Conservation (phyloP, 2,888 invertebrate species). For the Macrophya alboannulata region DNA sequence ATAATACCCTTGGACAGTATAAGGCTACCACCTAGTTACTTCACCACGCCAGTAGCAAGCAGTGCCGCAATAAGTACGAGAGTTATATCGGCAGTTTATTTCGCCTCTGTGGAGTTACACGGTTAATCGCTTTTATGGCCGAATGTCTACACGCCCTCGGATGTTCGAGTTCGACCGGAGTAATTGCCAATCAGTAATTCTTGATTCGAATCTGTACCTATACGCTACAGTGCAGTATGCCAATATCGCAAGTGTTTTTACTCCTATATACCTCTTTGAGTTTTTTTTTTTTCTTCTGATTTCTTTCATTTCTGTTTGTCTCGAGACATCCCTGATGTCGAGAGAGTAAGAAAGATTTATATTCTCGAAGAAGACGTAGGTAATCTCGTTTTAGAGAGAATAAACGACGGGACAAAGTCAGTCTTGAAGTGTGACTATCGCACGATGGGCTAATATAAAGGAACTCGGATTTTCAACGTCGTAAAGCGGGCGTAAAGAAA, state of each 20-base stretch:
- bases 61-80: slow-evolving; percentile 63
- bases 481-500: slow-evolving; percentile 47
- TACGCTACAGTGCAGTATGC: neutral
- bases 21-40: slow-evolving; percentile 30
- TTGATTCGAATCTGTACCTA: slow-evolving; percentile 8
- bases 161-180: slow-evolving; percentile 56
- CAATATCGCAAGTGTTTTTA: neutral
- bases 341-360: neutral
- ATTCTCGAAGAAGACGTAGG: neutral
- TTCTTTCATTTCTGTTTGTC: neutral
- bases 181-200: slow-evolving; percentile 38
- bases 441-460: slow-evolving; percentile 42
- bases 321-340: neutral
- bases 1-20: slow-evolving; percentile 41
- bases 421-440: slow-evolving; percentile 40
- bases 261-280: neutral
- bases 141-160: slow-evolving; percentile 43
- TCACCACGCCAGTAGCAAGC: slow-evolving; percentile 47
- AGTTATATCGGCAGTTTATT: slow-evolving; percentile 71
- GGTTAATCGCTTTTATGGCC: slow-evolving; percentile 67
- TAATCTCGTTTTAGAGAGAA: slow-evolving; percentile 31
- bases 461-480: slow-evolving; percentile 30
- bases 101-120: slow-evolving; percentile 57
- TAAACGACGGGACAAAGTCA: slow-evolving; percentile 31
- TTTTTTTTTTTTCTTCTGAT: neutral